Evolutionary conservation across 2,888 invertebrate genomes (phyloP).

Genomic region (Notodonta dromedarius): DNA sequence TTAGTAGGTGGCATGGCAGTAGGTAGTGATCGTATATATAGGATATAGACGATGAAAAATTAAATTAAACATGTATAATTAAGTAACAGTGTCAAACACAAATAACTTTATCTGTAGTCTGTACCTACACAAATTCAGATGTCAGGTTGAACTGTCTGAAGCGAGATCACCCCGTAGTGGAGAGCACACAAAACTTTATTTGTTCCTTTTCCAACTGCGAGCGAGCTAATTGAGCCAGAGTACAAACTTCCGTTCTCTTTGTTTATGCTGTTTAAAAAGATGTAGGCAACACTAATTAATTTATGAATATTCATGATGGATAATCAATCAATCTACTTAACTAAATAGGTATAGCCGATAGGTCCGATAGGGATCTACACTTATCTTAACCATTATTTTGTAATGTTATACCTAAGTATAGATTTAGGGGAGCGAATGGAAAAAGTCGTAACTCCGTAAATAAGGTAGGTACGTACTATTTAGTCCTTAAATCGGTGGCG

Average conservation of each 20-base stretch:
- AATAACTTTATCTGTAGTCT: slow-evolving; percentile 18
- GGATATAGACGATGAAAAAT: neutral
- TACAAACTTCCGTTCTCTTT: slow-evolving; percentile 42
- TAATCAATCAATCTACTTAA: neutral
- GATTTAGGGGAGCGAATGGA: no score
- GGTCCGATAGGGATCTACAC: neutral
- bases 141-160: slow-evolving; percentile 40
- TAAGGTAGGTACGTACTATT: no score
- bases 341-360: neutral
- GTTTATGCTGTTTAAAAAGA: slow-evolving; percentile 25
- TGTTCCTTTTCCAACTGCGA: slow-evolving; percentile 46
- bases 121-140: slow-evolving; percentile 36
- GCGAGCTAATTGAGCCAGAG: slow-evolving; percentile 51
- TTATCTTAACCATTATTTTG: no score
- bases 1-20: no score
- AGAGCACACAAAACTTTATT: slow-evolving; percentile 49
- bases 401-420: no score
- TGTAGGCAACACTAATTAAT: slow-evolving; percentile 12
- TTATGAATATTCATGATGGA: slow-evolving; percentile 1
- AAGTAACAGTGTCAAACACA: neutral
- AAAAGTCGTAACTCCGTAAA: no score
- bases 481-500: neutral
- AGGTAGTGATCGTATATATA: no score
- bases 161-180: slow-evolving; percentile 43
- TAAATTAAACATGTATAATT: neutral